Base-by-base conservation (phyloP, 2,888 invertebrate species). In the Oxytorus armatus region DNA sequence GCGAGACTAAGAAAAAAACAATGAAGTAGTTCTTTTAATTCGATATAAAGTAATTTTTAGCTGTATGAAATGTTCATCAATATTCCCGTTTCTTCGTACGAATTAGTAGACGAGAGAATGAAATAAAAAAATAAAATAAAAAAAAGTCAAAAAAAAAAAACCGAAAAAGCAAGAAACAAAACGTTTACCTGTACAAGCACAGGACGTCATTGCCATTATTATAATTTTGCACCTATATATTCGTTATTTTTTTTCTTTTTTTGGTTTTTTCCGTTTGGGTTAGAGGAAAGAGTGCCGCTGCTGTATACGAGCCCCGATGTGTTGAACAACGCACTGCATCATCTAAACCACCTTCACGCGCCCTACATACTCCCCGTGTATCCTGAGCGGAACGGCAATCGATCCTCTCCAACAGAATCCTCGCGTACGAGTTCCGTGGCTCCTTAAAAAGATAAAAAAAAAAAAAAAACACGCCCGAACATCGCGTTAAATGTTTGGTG, bases 261-360 rank as follows among this genome's bases (percentile, higher is more conserved):
- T 83, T 84, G 82, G 82, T 33, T 36, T 86, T 85, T 88, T 87
- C 85, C 84, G 83, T 86, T 86, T 85, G 85, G 85, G 85, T 86
- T 90, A 91, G 91, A 92, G 88, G 91, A 92, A 85, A 90, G 91
- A 89, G 90, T 91, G 88, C 91, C 91, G 88, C 89, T 92, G 89
- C 91, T 92, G 89, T 92, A 92, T 86, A 91, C 91, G 84, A 91
- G 88, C 86, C 88, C 90, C 85, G 90, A 91, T 85, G 90, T 91
- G 88, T 88, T 92, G 88, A 90, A 89, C 91, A 92, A 91, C 89
- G 89, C 91, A 87, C 89, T 92, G 85, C 91, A 92, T 89, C 91
- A 90, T 85, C 88, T 88, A 86, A 90, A 89, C 84, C 88, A 88
- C 87, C 87, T 88, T 86, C 88, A 88, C 84, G 87, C 88, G 86